A percentile compares a stretch with the other conserved stretches of the same genome.
Conservation (phyloP, 2,113 vertebrate species). For the Thomomys bottae region DNA sequence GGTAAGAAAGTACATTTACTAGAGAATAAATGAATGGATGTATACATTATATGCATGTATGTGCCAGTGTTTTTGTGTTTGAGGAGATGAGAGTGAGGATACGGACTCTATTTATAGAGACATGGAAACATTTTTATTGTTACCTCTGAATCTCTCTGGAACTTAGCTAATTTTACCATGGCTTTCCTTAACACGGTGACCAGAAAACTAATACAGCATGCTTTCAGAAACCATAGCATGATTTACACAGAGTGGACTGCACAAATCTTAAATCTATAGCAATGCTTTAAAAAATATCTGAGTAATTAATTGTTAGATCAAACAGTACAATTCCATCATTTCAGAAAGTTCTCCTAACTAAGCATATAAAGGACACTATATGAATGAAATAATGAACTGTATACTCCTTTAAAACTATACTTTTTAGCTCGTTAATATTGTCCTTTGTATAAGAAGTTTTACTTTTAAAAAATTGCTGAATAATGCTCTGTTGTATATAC, state of each 20-base stretch:
- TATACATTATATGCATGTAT: neutral
- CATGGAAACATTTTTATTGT: neutral
- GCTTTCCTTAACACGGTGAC: neutral
- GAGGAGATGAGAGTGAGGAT: neutral
- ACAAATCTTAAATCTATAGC: slow-evolving; percentile 21
- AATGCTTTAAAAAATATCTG: neutral
- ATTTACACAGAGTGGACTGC: neutral
- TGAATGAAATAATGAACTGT: neutral
- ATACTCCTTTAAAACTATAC: neutral
- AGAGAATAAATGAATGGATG: neutral
- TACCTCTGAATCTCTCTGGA: neutral
- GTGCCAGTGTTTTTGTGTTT: neutral
- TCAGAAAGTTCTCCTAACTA: neutral
- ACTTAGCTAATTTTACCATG: neutral
- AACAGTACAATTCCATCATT: slow-evolving; percentile 3
- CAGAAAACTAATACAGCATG: neutral
- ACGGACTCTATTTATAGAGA: neutral
- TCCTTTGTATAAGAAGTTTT: neutral
- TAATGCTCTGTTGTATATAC: neutral
- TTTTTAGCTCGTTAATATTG: neutral
- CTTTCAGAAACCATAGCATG: neutral
- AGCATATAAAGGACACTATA: neutral
- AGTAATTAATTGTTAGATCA: neutral
- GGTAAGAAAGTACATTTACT: neutral
- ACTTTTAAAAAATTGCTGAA: neutral